Evolutionary conservation across 2,888 invertebrate species (phyloP).

Genomic region (Pogonocherus hispidulus): DNA sequence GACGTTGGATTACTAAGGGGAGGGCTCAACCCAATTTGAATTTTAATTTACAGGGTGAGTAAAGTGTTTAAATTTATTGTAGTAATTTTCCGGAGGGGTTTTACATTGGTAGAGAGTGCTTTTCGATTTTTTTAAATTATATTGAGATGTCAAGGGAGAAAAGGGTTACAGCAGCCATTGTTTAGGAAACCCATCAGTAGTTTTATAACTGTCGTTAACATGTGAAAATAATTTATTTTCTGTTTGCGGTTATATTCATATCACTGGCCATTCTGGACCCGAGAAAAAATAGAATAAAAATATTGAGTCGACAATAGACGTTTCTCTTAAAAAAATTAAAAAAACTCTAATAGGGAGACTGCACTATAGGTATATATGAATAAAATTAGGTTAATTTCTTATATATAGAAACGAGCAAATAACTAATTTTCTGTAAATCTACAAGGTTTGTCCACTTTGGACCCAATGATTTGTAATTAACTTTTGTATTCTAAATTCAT

Average conservation of each 20-base stretch:
- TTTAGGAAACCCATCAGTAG: not conserved
- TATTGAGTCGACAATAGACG: no score
- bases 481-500: no score
- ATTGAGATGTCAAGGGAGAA: slow-evolving; percentile 47
- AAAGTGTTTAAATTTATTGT: slow-evolving; percentile 64
- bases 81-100: slow-evolving; percentile 56
- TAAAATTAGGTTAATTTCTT: no score
- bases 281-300: no score
- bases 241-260: not conserved
- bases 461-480: no score
- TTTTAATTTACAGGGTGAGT: slow-evolving; percentile 69
- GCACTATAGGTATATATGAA: no score
- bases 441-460: no score
- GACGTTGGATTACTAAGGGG: slow-evolving; percentile 64
- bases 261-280: no score
- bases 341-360: no score
- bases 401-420: no score
- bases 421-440: no score
- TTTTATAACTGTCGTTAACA: not conserved
- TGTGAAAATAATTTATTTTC: not conserved
- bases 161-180: slow-evolving; percentile 24
- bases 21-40: slow-evolving; percentile 67
- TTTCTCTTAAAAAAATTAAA: no score
- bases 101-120: slow-evolving; percentile 44
- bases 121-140: slow-evolving; percentile 47